Evolutionary conservation across 2,113 vertebrate species (phyloP), one percentile per base, ranked within the genome.

Genomic region (Poeciliopsis occidentalis): DNA sequence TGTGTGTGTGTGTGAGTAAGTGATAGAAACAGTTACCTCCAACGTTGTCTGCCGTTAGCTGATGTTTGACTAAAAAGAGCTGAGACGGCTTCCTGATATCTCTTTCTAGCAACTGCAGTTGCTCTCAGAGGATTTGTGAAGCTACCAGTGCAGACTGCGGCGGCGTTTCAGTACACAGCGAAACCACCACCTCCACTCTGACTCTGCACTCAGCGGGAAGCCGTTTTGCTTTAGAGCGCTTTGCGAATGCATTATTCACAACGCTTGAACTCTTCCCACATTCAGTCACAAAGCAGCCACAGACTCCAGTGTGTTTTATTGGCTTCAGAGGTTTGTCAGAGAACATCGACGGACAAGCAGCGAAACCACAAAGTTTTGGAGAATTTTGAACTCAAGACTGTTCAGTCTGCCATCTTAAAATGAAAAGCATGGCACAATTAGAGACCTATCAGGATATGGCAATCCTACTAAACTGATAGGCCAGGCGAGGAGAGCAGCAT

Each of bases 61-160:
- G 51, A 61, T 67, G 54, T 71, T 69, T 68, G 57, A 80, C 75
- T 74, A 32, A 67, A 44, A 64, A 7, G 61, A 69, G 69, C 69
- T 65, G 51, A 27, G 51, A n/a, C 51, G 24, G 22, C 19, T 3
- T n/a, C 24, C 51, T 10, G 51, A 57, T 8, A 57, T 24, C 51
- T 57, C 51, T 57, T n/a, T 57, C 24, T 11, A n/a, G 51, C 22
- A n/a, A 17, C 51, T 57, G 51, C 51, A 57, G 24, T 57, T 54
- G 51, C 22, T 57, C 8, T 2, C 47, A 22, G 47, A 41, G 26
- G 12, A 27, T 67, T 44, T 44, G 37, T 29, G 37, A 27, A 67
- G 37, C 64, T 27, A 39, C 11, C n/a, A n/a, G 11, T 44, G 17
- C 27, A 17, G 65, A 47, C 3, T 31, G 4, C 30, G 54, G 29